Conservation (phyloP, 1,140 invertebrate genomes). For the Drosophila burlai region DNA sequence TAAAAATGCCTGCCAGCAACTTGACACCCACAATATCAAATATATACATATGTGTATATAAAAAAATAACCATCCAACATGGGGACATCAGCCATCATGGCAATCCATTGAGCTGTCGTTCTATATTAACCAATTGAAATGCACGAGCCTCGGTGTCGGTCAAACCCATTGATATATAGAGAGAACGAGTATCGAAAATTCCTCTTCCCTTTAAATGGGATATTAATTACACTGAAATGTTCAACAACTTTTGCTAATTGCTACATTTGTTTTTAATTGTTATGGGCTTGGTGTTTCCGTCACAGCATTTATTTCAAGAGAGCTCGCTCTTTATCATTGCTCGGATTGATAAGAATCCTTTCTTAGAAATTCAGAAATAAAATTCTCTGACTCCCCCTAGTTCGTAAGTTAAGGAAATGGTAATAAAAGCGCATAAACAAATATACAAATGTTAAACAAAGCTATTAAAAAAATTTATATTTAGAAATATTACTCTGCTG, state of each 20-base stretch:
- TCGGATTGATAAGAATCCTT: slow-evolving; percentile 24
- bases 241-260: slow-evolving; percentile 27
- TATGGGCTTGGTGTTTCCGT: slow-evolving; percentile 15
- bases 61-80: slow-evolving; percentile 26
- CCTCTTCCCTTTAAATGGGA: slow-evolving; percentile 15
- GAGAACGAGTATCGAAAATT: neutral
- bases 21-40: slow-evolving; percentile 55
- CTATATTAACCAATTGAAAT: slow-evolving; percentile 59
- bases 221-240: slow-evolving; percentile 21
- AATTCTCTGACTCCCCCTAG: neutral
- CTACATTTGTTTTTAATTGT: slow-evolving; percentile 30
- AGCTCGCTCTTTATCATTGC: neutral
- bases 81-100: slow-evolving; percentile 27
- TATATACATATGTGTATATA: slow-evolving; percentile 2
- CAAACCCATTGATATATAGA: slow-evolving; percentile 5
- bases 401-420: neutral
- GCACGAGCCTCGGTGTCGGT: slow-evolving; percentile 18
- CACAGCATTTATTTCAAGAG: slow-evolving; percentile 7
- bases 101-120: slow-evolving; percentile 53
- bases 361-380: slow-evolving; percentile 3
- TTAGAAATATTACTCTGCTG: neutral
- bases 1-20: slow-evolving; percentile 55
- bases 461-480: slow-evolving; percentile 9
- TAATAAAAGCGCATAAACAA: neutral
- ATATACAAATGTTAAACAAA: neutral